These are phyloP conservation scores for Ploceus nigricollis DNA, from an alignment of 2,113 vertebrate genomes.

Conservation along the genomic window DNA sequence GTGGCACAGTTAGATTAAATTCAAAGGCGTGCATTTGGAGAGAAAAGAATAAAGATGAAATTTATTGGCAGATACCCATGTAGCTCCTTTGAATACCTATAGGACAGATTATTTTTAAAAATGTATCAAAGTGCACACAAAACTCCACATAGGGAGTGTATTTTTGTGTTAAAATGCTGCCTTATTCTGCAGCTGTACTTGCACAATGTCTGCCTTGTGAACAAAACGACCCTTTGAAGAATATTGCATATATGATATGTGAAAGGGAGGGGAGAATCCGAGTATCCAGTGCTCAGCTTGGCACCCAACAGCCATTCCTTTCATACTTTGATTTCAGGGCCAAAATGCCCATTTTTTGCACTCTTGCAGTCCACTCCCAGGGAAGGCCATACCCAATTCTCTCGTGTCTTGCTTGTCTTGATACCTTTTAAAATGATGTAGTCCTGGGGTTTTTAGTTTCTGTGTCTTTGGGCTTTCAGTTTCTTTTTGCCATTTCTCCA, in stretches of 20 bases:
- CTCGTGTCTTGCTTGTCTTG: not conserved
- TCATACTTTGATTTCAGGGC: not conserved
- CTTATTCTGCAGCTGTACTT: constrained; percentile 11
- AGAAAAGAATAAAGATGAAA: constrained; percentile 26
- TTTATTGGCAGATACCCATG: constrained; percentile 47
- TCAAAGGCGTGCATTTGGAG: constrained; percentile 42
- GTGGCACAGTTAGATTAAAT: constrained; percentile 10
- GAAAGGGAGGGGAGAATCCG: not conserved
- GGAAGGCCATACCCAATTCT: not conserved
- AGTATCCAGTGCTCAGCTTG: not conserved
- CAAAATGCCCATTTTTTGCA: not conserved
- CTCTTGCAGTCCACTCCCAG: not conserved
- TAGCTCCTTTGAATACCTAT: constrained; percentile 62
- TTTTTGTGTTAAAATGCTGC: not conserved
- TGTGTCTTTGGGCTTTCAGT: not conserved
- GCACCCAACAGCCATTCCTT: constrained; percentile 3
- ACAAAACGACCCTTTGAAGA: constrained; percentile 32
- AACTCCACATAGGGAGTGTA: not conserved
- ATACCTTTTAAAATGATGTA: not conserved
- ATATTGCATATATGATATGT: not conserved
- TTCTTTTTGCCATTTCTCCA: not conserved
- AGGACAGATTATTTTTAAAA: constrained; percentile 46
- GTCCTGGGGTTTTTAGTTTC: not conserved
- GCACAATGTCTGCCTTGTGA: not conserved
- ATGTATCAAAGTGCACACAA: not conserved